These are phyloP conservation scores for Acropternis orthonyx DNA, from an alignment of 2,797 vertebrate genomes.

Conservation along the genomic window DNA sequence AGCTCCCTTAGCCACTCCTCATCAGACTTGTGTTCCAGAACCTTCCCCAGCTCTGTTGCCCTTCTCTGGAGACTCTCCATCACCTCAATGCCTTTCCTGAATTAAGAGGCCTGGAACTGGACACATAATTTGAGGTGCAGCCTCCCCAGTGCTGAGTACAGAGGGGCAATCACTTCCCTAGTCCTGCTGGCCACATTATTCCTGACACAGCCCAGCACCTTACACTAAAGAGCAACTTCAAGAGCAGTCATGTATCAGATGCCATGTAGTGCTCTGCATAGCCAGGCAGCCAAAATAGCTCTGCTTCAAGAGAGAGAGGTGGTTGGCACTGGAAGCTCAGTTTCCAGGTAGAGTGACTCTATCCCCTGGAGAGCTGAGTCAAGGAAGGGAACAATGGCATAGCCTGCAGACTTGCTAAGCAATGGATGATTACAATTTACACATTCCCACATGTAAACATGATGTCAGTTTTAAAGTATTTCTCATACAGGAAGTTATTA, in stretches of 20 bases:
- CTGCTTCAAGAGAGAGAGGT: background rate
- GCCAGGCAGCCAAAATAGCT: background rate
- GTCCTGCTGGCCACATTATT: background rate
- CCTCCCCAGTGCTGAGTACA: background rate
- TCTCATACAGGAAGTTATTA: slow-evolving; percentile 38
- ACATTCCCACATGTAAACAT: background rate
- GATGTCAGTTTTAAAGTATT: background rate
- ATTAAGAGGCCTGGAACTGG: background rate
- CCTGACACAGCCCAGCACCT: background rate
- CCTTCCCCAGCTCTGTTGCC: accelerated
- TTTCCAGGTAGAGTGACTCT: background rate
- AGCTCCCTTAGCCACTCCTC: background rate
- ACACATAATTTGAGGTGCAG: background rate
- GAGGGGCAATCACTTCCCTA: background rate
- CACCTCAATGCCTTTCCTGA: background rate
- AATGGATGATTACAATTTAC: background rate
- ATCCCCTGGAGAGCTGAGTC: background rate
- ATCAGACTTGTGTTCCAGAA: background rate
- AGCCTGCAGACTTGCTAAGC: slow-evolving; percentile 29
- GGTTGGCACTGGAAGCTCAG: background rate
- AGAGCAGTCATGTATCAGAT: background rate
- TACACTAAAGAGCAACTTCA: background rate
- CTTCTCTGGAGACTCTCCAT: background rate
- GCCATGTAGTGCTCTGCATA: background rate
- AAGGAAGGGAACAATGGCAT: slow-evolving; percentile 11